Evolutionary conservation across 1,140 invertebrate species (phyloP).

Genomic region (Adelges cooleyi): DNA sequence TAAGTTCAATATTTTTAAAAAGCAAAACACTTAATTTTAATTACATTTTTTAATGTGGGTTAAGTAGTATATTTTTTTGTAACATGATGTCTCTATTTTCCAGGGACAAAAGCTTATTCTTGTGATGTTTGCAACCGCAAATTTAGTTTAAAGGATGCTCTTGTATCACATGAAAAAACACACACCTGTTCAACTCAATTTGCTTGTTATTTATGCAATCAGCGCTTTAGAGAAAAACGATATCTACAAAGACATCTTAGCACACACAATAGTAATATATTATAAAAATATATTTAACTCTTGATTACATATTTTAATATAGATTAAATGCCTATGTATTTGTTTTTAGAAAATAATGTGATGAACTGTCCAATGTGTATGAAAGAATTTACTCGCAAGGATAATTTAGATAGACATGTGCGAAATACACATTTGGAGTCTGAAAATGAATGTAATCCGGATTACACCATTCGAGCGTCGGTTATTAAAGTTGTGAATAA

Average conservation of each 20-base stretch:
- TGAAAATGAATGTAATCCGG: background rate
- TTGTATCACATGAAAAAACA: slow-evolving; percentile 19
- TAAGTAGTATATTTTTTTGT: too few relatives aligned
- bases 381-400: slow-evolving; percentile 20
- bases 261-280: slow-evolving; percentile 10
- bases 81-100: too few relatives aligned
- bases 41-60: too few relatives aligned
- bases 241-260: slow-evolving; percentile 20
- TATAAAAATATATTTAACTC: background rate
- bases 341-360: slow-evolving; percentile 11
- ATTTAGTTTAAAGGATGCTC: slow-evolving; percentile 21
- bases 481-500: slow-evolving; percentile 14
- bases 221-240: slow-evolving; percentile 19
- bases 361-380: slow-evolving; percentile 23
- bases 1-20: too few relatives aligned
- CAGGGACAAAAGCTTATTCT: slow-evolving; percentile 19
- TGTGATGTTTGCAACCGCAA: slow-evolving; percentile 10
- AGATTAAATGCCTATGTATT: background rate
- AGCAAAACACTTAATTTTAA: too few relatives aligned
- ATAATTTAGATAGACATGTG: slow-evolving; percentile 19
- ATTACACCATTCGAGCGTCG: slow-evolving; percentile 6
- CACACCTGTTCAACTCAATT: slow-evolving; percentile 7
- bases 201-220: slow-evolving; percentile 20
- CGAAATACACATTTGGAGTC: slow-evolving; percentile 14
- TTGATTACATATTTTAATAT: background rate